Base-by-base conservation (phyloP, 2,113 vertebrate genomes). In the Eudyptes chrysolophus region DNA sequence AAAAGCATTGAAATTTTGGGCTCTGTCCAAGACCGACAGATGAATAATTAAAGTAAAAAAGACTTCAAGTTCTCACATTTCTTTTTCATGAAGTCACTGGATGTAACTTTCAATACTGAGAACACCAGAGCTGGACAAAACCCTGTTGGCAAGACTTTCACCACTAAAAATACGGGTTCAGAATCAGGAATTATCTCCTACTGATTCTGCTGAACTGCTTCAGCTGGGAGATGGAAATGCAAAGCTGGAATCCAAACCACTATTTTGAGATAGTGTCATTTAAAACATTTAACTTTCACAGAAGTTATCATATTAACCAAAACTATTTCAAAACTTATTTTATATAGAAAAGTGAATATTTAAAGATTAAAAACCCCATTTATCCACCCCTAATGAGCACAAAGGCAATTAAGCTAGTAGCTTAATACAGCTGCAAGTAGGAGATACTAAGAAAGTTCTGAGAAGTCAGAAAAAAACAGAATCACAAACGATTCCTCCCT, bases 21-120 rank as follows among this genome's bases (percentile, higher is more conserved):
- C 68, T 88, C 51, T 90, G 54, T 84, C 86, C 94, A 94, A 78
- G 82, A 84, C 26, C 0, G 1, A 57, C 1, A 15, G 57, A 90
- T 92, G 76, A 95, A 96, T 94, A 94, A 94, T 93, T 87, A 51
- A 86, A 90, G 46, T 75, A 38, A 90, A 90, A 94, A 85, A 55
- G 49, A 42, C 49, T 92, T 57, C 49, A 85, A 68, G 78, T 90
- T 93, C 90, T 94, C 68, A 86, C 79, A 90, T 94, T 92, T 72
- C 71, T 94, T 92, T 89, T 81, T 81, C 76, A 68, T 81, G n/a
- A 75, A 60, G 75, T 94, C 79, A 75, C 36, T 96, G 27, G 83
- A 78, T 71, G 18, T 60, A 68, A 30, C 80, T 93, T 95, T 58
- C 68, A 94, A 21, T 75, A 78, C 16, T 81, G 83, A 92, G 64